A percentile compares a stretch with the other conserved stretches of the same genome.
These are phyloP conservation scores for Melinaea marsaeus DNA, from an alignment of 2,888 invertebrate genomes.

Conservation along the genomic window DNA sequence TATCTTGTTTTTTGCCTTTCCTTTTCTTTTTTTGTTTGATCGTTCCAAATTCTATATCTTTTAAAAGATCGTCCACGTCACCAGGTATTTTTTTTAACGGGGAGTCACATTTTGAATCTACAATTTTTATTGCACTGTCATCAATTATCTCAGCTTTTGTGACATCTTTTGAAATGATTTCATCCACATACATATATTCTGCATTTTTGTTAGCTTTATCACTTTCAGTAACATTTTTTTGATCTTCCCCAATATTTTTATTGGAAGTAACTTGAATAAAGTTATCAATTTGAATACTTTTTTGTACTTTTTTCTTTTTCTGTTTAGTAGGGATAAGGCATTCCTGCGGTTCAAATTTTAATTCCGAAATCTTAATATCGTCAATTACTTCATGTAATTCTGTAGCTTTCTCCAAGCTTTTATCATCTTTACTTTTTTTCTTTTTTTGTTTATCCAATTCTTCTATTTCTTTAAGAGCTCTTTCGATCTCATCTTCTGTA, in stretches of 20 bases:
- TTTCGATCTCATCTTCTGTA: conserved; percentile 63
- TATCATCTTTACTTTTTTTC: conserved; percentile 56
- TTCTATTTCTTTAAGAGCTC: conserved; percentile 69
- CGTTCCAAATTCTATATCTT: conserved; percentile 17
- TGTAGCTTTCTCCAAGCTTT: conserved; percentile 25
- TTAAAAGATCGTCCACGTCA: neutral
- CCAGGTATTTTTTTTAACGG: neutral
- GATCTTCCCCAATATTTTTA: neutral
- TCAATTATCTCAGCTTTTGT: neutral
- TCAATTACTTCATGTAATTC: conserved; percentile 26
- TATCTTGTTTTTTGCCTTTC: conserved; percentile 46
- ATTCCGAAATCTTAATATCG: conserved; percentile 22
- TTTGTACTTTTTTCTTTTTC: conserved; percentile 39
- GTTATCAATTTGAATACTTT: conserved; percentile 30
- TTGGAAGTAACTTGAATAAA: neutral
- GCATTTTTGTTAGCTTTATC: neutral
- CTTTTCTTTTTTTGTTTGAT: conserved; percentile 49
- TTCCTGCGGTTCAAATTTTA: conserved; percentile 37
- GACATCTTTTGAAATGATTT: neutral
- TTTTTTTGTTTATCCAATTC: conserved; percentile 58
- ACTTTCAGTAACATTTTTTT: neutral
- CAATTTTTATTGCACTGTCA: neutral
- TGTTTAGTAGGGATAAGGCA: conserved; percentile 23
- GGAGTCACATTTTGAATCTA: neutral
- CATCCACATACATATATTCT: neutral